Percentiles rank a stretch among this genome's conserved stretches.
Conservation (phyloP, 2,797 vertebrate genomes). For the Pangasius larnaudii region DNA sequence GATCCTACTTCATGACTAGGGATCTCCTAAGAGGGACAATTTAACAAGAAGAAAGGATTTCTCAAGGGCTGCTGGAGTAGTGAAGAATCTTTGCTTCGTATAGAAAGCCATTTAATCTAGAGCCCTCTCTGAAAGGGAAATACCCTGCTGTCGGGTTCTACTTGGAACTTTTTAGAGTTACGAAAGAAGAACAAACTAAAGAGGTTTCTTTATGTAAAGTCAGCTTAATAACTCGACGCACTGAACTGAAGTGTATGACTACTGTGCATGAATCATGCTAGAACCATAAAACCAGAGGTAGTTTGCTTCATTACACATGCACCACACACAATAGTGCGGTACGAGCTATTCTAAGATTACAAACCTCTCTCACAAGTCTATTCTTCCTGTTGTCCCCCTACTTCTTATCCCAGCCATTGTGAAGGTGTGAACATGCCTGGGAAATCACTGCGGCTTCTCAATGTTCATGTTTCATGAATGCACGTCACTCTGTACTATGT, state of each 20-base stretch:
- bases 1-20: not conserved
- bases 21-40: not conserved
- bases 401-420: slow-evolving; percentile 23
- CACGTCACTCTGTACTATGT: slow-evolving; percentile 14
- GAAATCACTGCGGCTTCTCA: slow-evolving; percentile 35
- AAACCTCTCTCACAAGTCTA: slow-evolving; percentile 20
- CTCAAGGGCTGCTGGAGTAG: not conserved
- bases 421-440: slow-evolving; percentile 34
- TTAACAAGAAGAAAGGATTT: not conserved
- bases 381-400: slow-evolving; percentile 13
- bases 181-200: not conserved
- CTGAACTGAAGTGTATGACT: not conserved
- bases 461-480: slow-evolving; percentile 26
- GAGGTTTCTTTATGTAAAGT: not conserved
- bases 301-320: not conserved
- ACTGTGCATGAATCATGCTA: not conserved
- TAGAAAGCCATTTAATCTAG: not conserved
- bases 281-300: not conserved
- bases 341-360: slow-evolving; percentile 35
- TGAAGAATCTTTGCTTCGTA: not conserved
- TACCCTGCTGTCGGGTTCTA: not conserved
- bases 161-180: not conserved
- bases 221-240: not conserved
- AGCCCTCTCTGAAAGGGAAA: not conserved
- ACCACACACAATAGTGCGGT: slow-evolving; percentile 12